Conservation (phyloP, 2,888 invertebrate genomes). For the Stenotaenia linearis region DNA sequence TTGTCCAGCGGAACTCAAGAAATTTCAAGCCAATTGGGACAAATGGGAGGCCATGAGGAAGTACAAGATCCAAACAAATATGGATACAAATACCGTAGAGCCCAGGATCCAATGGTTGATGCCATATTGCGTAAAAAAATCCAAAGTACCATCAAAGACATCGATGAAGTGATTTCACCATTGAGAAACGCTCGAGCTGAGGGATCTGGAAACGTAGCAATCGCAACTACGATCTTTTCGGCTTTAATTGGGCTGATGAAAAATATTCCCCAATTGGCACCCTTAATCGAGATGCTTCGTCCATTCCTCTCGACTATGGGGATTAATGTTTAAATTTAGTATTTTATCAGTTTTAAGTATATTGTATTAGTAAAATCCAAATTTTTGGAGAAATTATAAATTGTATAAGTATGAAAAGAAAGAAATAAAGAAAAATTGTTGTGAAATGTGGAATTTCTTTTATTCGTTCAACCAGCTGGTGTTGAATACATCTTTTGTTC, state of each 20-base stretch:
- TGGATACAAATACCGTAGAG: neutral
- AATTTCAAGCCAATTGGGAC: neutral
- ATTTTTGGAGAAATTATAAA: no score
- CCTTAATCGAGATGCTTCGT: neutral
- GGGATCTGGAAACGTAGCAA: neutral
- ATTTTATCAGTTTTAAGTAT: no score
- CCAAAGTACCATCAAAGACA: neutral
- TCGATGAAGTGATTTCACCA: neutral
- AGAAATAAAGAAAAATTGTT: no score
- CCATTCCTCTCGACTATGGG: neutral
- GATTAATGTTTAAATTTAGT: neutral
- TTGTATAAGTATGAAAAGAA: no score
- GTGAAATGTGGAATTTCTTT: no score
- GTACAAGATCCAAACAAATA: neutral
- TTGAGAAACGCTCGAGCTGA: neutral
- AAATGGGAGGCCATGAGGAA: no score
- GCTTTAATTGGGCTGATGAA: neutral
- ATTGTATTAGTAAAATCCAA: no score
- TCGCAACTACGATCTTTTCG: neutral
- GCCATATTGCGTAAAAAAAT: neutral
- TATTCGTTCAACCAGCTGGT: no score
- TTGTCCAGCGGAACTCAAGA: neutral
- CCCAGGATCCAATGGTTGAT: neutral
- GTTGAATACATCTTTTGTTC: no score
- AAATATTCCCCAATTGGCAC: neutral